A percentile compares a stretch with the other conserved stretches of the same genome.
These are phyloP conservation scores for Cerceris ruficornis DNA, from an alignment of 2,888 invertebrate species.

Conservation along the genomic window DNA sequence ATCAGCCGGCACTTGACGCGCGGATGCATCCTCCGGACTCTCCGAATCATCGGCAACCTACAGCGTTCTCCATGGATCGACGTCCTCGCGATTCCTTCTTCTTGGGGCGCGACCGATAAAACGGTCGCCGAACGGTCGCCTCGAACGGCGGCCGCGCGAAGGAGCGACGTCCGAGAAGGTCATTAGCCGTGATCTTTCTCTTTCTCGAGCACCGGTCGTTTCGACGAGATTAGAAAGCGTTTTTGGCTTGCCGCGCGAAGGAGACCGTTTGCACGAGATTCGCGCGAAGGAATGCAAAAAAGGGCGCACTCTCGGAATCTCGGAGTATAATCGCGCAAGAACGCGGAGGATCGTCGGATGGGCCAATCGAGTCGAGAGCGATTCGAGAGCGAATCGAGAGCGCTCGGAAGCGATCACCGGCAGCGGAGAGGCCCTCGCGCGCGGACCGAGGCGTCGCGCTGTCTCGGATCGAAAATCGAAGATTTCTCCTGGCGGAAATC, in stretches of 20 bases:
- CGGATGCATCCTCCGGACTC: slow-evolving; percentile 12
- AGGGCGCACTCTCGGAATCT: not conserved
- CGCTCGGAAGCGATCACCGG: slow-evolving; percentile 16
- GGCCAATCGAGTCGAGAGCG: too few species aligned
- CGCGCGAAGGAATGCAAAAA: slow-evolving; percentile 13
- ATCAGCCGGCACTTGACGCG: slow-evolving; percentile 35
- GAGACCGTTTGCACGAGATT: slow-evolving; percentile 18
- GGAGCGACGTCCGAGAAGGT: slow-evolving; percentile 31
- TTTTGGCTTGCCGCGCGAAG: slow-evolving; percentile 26
- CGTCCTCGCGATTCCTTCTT: not conserved
- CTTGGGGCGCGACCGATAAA: too few species aligned
- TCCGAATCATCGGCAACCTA: too few species aligned
- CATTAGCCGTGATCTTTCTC: slow-evolving; percentile 42
- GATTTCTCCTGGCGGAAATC: slow-evolving; percentile 60
- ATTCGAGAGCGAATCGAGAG: too few species aligned
- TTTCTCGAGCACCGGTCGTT: slow-evolving; percentile 19
- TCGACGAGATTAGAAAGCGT: slow-evolving; percentile 53
- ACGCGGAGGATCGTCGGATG: too few species aligned
- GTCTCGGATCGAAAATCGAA: slow-evolving; percentile 66
- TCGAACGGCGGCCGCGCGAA: slow-evolving; percentile 9
- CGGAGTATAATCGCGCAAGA: not conserved
- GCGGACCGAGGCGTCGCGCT: slow-evolving; percentile 66
- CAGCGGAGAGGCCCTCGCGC: slow-evolving; percentile 20
- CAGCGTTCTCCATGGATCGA: not conserved
- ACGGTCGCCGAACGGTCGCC: slow-evolving; percentile 21